phyloP scores from a whole-genome alignment of 2,888 invertebrate genomes.

The Tinea trinotella region DNA sequence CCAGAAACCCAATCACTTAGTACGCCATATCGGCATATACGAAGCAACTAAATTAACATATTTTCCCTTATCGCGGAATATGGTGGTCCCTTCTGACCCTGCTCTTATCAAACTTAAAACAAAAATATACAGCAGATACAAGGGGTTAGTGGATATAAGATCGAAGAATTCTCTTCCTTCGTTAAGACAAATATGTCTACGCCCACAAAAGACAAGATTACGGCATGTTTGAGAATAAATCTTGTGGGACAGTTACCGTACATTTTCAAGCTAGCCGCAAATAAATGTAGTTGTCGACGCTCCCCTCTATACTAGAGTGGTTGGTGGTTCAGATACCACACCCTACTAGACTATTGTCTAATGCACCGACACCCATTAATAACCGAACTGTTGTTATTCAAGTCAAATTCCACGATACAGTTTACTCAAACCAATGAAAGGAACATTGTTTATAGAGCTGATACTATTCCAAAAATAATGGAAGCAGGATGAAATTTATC shows the following conservation, averaged over 20 bases:
- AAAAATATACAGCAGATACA: conserved; percentile 40
- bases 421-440: conserved; percentile 5
- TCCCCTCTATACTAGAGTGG: conserved; percentile 29
- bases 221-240: conserved; percentile 61
- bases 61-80: conserved; percentile 66
- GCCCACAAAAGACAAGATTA: conserved; percentile 63
- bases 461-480: background rate
- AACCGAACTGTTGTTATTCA: conserved; percentile 17
- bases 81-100: conserved; percentile 43
- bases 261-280: conserved; percentile 56
- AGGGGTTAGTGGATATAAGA: conserved; percentile 4
- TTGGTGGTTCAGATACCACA: conserved; percentile 6
- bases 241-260: conserved; percentile 56
- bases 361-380: conserved; percentile 16
- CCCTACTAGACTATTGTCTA: conserved; percentile 10
- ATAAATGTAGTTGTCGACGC: conserved; percentile 46
- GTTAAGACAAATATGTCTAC: conserved; percentile 59
- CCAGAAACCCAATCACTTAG: conserved; percentile 68
- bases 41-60: conserved; percentile 63
- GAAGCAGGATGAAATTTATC: conserved; percentile 2
- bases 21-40: conserved; percentile 61
- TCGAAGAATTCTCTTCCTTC: conserved; percentile 29
- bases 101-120: conserved; percentile 57
- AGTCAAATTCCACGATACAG: conserved; percentile 15
- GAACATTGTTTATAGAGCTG: conserved; percentile 1